These are phyloP conservation scores for Iphiclides podalirius DNA, from an alignment of 2,888 invertebrate genomes.

Conservation along the genomic window DNA sequence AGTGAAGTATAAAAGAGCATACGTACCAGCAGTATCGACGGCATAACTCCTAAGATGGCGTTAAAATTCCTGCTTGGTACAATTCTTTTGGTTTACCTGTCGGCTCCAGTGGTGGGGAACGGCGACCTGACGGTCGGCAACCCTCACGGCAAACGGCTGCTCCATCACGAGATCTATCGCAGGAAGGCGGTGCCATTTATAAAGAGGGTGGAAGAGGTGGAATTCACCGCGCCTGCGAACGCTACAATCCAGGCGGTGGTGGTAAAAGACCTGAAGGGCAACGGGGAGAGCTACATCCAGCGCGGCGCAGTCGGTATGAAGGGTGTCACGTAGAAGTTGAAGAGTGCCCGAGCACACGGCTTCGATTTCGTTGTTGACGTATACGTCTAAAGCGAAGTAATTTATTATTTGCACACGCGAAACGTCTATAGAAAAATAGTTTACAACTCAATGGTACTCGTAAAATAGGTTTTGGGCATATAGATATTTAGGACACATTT, in stretches of 20 bases:
- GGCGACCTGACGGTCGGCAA: constrained; percentile 26
- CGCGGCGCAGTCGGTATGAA: constrained; percentile 36
- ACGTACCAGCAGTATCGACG: not conserved
- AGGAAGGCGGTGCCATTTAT: constrained; percentile 23
- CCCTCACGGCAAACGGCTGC: constrained; percentile 20
- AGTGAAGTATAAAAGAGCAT: constrained; percentile 8
- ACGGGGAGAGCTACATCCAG: constrained; percentile 33
- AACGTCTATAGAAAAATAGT: no score
- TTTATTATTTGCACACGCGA: no score
- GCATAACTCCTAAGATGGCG: constrained; percentile 18
- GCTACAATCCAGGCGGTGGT: constrained; percentile 31
- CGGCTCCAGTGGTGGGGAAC: constrained; percentile 19
- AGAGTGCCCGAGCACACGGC: constrained; percentile 30
- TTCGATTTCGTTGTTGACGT: no score
- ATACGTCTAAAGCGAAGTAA: no score
- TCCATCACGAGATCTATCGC: constrained; percentile 25
- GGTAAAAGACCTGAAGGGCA: constrained; percentile 36
- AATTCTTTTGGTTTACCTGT: constrained; percentile 18
- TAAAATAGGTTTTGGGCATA: no score
- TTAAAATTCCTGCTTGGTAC: constrained; percentile 11
- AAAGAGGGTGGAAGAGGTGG: constrained; percentile 26
- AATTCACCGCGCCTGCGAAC: constrained; percentile 24
- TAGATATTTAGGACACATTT: no score
- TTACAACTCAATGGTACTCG: no score
- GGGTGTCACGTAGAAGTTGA: constrained; percentile 36